Base-by-base conservation (phyloP, 2,113 vertebrate species). In the Alethe castanea region DNA sequence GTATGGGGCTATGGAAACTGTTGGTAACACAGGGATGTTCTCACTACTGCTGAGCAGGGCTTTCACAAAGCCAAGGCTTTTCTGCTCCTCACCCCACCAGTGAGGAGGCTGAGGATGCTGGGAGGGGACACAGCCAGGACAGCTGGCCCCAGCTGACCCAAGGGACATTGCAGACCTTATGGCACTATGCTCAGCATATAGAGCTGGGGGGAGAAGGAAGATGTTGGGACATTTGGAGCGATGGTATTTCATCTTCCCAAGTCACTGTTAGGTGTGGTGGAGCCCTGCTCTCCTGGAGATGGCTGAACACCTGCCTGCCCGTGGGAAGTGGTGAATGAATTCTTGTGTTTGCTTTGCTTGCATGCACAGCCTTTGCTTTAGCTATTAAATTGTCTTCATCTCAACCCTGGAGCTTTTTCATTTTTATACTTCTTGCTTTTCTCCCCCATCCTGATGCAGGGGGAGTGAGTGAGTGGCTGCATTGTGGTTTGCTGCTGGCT, bases 151-250 rank as follows among this genome's bases (percentile, higher is more conserved):
- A 59, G 7, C 4, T 81, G 36, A 33, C 12, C 52, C 36, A 24
- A 6, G 38, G 33, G 23, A 17, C 23, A 25, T 74, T 67, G 19
- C 61, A 40, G 53, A 38, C 13, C 53, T 10, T 52, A 14, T 23
- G 31, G 16, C 31, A 23, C 12, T 23, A 20, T 59, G 28, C 15
- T 59, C 45, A 59, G 28, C 11, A 5, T 29, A 20, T 29, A 5
- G 45, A n/a, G 19, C 19, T 45, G 44, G 22, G 20, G 36, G 24
- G 38, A 45, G 67, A 35, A 64, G 36, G 36, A 73, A 19, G 19
- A 8, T 15, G 4, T 36, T 14, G 9, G 36, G 36, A 12, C 0
- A 0, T 60, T 59, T 0, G 6, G 15, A 36, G 19, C 17, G 18
- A 28, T 52, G 52, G 26, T 26, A 12, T 80, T 80, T 72, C 0